These are phyloP conservation scores for Ascaphus truei DNA, from an alignment of 2,113 vertebrate genomes.

Conservation along the genomic window DNA sequence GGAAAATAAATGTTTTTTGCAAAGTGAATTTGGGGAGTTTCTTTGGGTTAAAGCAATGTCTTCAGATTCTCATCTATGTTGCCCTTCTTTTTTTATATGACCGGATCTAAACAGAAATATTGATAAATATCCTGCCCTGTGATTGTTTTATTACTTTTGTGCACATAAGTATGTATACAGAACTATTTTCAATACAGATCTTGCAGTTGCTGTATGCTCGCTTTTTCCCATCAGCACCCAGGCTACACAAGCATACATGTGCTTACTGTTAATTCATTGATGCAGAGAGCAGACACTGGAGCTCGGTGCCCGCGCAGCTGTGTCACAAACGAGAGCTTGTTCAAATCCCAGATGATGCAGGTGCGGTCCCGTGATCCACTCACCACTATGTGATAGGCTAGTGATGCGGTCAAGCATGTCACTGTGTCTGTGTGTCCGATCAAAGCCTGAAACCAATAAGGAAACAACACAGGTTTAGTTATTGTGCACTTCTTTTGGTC, in stretches of 20 bases:
- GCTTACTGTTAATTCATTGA: constrained; percentile 92
- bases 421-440: constrained; percentile 93
- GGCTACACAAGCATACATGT: background rate
- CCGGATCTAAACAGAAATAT: too few species aligned
- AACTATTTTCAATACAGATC: background rate
- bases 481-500: too few species aligned
- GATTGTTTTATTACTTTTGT: too few species aligned
- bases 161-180: too few species aligned
- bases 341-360: constrained; percentile 98
- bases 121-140: too few species aligned
- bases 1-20: too few species aligned
- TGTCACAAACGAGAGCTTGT: constrained; percentile 91
- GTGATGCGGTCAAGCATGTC: constrained; percentile 84
- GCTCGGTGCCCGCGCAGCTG: constrained; percentile 92
- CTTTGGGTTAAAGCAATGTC: too few species aligned
- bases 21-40: too few species aligned
- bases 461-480: too few species aligned
- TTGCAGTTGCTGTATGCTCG: background rate
- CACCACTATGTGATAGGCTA: constrained; percentile 93
- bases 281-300: constrained; percentile 91
- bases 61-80: too few species aligned
- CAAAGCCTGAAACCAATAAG: constrained; percentile 70
- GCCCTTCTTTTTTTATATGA: too few species aligned
- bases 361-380: constrained; percentile 93
- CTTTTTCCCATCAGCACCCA: background rate